Conservation (phyloP, 2,888 invertebrate genomes). For the Panorpa germanica region DNA sequence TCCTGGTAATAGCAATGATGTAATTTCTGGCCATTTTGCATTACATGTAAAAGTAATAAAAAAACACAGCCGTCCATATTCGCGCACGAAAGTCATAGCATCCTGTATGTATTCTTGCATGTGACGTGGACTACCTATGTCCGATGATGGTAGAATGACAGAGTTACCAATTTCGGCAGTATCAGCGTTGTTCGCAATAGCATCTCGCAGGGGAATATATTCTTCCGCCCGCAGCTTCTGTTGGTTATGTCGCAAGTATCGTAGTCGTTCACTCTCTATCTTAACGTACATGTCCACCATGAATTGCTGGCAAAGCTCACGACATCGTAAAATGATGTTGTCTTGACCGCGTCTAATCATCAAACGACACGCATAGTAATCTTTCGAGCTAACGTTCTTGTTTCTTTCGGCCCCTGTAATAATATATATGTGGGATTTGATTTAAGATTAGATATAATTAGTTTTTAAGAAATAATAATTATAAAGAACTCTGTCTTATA, state of each 20-base stretch:
- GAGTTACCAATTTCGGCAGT: too few species aligned
- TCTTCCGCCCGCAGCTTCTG: constrained; percentile 15
- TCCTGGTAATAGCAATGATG: constrained; percentile 5
- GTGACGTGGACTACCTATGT: too few species aligned
- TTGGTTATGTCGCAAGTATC: constrained; percentile 17
- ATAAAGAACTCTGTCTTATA: too few species aligned
- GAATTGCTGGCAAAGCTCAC: constrained; percentile 17
- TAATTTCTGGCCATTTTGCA: constrained; percentile 2
- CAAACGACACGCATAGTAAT: constrained; percentile 15
- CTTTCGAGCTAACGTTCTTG: constrained; percentile 14
- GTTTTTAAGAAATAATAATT: too few species aligned
- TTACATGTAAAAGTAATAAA: too few species aligned
- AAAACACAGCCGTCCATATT: too few species aligned
- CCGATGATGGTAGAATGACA: too few species aligned
- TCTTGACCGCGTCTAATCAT: constrained; percentile 13
- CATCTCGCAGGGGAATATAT: constrained; percentile 19
- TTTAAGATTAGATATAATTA: too few species aligned
- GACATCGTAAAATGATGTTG: constrained; percentile 14
- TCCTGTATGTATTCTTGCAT: too few species aligned
- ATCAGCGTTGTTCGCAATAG: constrained; percentile 15
- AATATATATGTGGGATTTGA: constrained; percentile 9
- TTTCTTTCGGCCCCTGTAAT: constrained; percentile 10
- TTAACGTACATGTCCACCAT: constrained; percentile 20
- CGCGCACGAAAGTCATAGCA: too few species aligned
- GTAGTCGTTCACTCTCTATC: constrained; percentile 18